These are phyloP conservation scores for Paradoxurus hermaphroditus DNA, from an alignment of 2,113 vertebrate genomes.

Conservation along the genomic window DNA sequence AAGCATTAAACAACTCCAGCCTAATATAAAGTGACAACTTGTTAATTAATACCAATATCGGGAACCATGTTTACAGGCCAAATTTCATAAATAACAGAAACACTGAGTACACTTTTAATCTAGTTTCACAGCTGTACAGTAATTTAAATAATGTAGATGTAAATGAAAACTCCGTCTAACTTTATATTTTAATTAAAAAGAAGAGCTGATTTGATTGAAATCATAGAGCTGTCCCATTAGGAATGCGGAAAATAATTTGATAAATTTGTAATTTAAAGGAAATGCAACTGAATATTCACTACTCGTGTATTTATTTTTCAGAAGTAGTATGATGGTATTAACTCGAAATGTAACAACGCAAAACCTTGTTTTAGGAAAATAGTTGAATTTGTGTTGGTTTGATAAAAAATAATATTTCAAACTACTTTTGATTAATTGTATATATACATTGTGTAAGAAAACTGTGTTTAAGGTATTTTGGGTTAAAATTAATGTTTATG, in stretches of 20 bases:
- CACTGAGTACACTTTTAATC: background rate
- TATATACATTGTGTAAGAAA: background rate
- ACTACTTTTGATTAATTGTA: background rate
- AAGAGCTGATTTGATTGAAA: background rate
- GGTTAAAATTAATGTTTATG: background rate
- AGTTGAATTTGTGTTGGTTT: background rate
- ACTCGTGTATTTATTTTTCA: background rate
- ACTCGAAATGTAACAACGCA: background rate
- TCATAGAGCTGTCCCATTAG: background rate
- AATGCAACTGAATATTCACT: background rate
- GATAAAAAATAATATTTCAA: background rate
- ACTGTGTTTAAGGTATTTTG: background rate
- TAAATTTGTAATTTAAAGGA: background rate
- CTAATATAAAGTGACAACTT: constrained; percentile 37
- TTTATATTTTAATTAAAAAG: background rate
- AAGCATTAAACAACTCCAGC: background rate
- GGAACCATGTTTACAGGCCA: background rate
- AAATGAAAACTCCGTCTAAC: background rate
- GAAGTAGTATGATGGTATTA: background rate
- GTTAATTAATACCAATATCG: constrained; percentile 42
- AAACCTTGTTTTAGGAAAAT: background rate
- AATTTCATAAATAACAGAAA: constrained; percentile 32
- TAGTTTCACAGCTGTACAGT: background rate
- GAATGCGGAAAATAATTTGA: background rate
- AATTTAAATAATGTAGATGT: constrained; percentile 11